phyloP scores from a whole-genome alignment of 2,888 invertebrate species.

The Plagodis dolabraria region DNA sequence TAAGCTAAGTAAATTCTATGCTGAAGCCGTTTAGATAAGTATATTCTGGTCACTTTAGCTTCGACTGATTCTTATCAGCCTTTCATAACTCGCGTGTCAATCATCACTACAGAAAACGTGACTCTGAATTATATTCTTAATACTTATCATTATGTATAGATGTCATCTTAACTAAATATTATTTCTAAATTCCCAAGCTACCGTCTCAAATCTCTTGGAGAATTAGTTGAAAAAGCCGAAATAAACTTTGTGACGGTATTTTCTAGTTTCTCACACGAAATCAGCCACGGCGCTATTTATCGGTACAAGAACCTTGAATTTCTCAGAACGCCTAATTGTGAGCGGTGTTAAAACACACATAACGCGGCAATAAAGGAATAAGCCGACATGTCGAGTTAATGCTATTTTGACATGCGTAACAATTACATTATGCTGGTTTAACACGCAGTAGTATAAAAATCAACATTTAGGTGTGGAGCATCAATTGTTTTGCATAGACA shows the following conservation, averaged over 20 bases:
- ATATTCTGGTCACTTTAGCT: too few relatives aligned
- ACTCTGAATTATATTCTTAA: too few relatives aligned
- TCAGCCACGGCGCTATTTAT: constrained; percentile 29
- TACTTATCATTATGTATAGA: too few relatives aligned
- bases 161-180: too few relatives aligned
- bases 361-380: constrained; percentile 36
- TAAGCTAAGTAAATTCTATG: too few relatives aligned
- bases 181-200: too few relatives aligned
- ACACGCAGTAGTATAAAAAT: constrained; percentile 1
- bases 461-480: background rate
- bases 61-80: too few relatives aligned
- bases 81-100: too few relatives aligned
- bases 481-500: background rate
- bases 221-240: too few relatives aligned
- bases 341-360: constrained; percentile 30
- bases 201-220: too few relatives aligned
- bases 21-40: too few relatives aligned
- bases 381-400: constrained; percentile 32
- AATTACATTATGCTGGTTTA: constrained; percentile 1
- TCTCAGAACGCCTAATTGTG: constrained; percentile 33
- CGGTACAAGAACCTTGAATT: constrained; percentile 34
- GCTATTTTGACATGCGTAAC: constrained; percentile 33
- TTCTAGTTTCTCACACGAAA: constrained; percentile 30
- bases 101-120: too few relatives aligned
- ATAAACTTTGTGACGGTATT: background rate